A percentile compares a stretch with the other conserved stretches of the same genome.
Conservation (phyloP, 1,140 invertebrate species). For the Nixonia krombeini region DNA sequence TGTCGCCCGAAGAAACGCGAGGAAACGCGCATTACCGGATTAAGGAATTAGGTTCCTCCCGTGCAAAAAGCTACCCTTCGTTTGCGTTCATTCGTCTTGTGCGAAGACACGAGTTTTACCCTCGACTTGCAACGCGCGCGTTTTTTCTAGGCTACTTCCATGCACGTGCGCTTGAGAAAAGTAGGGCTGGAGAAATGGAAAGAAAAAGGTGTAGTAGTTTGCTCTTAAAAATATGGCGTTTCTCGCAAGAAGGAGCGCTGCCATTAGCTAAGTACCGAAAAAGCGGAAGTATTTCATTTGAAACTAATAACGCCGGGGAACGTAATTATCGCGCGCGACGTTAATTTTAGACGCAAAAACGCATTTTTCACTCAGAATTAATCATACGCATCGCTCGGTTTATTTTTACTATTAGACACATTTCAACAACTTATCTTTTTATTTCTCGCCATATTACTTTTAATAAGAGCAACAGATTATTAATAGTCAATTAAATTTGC, state of each 20-base stretch:
- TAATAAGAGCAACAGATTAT: too few relatives aligned
- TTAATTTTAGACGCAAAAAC: too few relatives aligned
- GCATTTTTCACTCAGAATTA: too few relatives aligned
- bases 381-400: too few relatives aligned
- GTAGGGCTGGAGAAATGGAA: constrained; percentile 15
- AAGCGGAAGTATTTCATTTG: constrained; percentile 27
- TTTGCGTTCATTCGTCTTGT: constrained; percentile 40
- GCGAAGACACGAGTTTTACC: constrained; percentile 20
- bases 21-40: constrained; percentile 32
- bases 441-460: too few relatives aligned
- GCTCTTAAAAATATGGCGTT: constrained; percentile 34
- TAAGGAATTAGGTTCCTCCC: constrained; percentile 43
- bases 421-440: too few relatives aligned
- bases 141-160: constrained; percentile 25
- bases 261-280: constrained; percentile 29
- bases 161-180: constrained; percentile 12
- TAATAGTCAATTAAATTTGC: too few relatives aligned
- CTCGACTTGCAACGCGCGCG: constrained; percentile 4
- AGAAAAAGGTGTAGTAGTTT: constrained; percentile 25
- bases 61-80: constrained; percentile 26
- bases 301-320: constrained; percentile 33
- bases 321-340: constrained; percentile 5
- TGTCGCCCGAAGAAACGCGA: constrained; percentile 14
- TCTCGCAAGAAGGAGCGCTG: constrained; percentile 22
- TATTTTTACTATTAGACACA: too few relatives aligned